These are phyloP conservation scores for Anaspis maculata DNA, from an alignment of 2,888 invertebrate genomes.

Conservation along the genomic window DNA sequence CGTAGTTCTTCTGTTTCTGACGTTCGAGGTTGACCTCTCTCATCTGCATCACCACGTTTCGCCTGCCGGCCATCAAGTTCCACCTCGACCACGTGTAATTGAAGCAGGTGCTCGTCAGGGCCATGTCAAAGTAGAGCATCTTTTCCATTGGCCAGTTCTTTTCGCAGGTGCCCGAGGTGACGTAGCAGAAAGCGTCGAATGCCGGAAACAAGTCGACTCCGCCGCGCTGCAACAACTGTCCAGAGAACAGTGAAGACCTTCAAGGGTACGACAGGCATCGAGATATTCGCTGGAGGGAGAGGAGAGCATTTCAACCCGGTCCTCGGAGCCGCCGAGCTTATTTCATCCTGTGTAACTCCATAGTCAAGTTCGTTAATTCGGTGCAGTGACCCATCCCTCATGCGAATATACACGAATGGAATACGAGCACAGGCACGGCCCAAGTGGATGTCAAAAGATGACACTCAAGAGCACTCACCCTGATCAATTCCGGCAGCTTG, in stretches of 20 bases:
- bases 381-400: too few relatives aligned
- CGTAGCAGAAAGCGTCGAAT: constrained; percentile 64
- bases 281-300: too few relatives aligned
- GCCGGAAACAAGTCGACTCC: constrained; percentile 80
- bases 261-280: too few relatives aligned
- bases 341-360: too few relatives aligned
- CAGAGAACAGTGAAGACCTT: too few relatives aligned
- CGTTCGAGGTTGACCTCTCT: constrained; percentile 46
- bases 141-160: constrained; percentile 66
- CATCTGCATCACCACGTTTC: constrained; percentile 59
- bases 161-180: constrained; percentile 49
- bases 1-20: constrained; percentile 38
- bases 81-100: constrained; percentile 71
- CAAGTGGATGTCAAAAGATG: too few relatives aligned
- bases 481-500: constrained; percentile 51
- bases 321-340: too few relatives aligned
- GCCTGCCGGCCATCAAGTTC: constrained; percentile 52
- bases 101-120: constrained; percentile 59
- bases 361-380: too few relatives aligned
- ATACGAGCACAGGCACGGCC: too few relatives aligned
- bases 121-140: constrained; percentile 73
- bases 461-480: constrained; percentile 40
- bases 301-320: too few relatives aligned
- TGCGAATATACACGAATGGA: too few relatives aligned
- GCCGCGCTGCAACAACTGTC: constrained; percentile 43